Conservation (phyloP, 2,888 invertebrate species). For the Dexiosoma caninum region DNA sequence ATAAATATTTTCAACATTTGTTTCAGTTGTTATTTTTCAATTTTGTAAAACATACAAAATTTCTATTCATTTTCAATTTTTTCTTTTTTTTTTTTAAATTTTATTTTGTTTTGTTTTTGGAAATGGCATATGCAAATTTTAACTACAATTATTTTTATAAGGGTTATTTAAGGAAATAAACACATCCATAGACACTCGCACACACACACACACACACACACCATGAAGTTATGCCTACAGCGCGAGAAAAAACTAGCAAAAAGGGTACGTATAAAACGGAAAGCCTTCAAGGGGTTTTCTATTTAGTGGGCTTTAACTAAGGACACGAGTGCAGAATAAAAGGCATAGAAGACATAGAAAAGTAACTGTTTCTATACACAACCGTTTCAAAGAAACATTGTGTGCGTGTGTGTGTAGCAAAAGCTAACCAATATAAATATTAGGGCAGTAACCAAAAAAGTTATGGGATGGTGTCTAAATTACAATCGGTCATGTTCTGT, state of each 20-base stretch:
- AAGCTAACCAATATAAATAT: not conserved
- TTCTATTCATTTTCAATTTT: conserved; percentile 32
- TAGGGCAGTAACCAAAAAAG: not conserved
- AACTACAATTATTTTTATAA: conserved; percentile 52
- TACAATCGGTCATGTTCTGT: too few species aligned
- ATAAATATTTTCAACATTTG: conserved; percentile 18
- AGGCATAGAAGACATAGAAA: not conserved
- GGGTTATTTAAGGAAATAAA: conserved; percentile 49
- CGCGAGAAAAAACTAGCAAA: not conserved
- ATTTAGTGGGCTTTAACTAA: conserved; percentile 33
- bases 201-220: conserved; percentile 1
- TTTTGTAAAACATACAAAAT: conserved; percentile 51
- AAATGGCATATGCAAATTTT: conserved; percentile 46
- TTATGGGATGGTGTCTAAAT: too few species aligned
- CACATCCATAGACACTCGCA: not conserved
- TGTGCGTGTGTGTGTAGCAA: conserved; percentile 11
- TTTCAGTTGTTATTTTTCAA: conserved; percentile 57
- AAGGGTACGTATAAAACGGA: conserved; percentile 16
- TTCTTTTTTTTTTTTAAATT: too few species aligned
- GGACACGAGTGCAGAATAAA: not conserved
- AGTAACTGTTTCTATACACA: conserved; percentile 13
- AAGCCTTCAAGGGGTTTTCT: conserved; percentile 50
- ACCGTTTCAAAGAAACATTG: conserved; percentile 18
- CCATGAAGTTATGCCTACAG: not conserved
- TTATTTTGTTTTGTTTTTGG: not conserved